Evolutionary conservation across 1,140 invertebrate species (phyloP), one percentile per base, ranked within the genome.

Genomic region (Cydia fagiglandana): DNA sequence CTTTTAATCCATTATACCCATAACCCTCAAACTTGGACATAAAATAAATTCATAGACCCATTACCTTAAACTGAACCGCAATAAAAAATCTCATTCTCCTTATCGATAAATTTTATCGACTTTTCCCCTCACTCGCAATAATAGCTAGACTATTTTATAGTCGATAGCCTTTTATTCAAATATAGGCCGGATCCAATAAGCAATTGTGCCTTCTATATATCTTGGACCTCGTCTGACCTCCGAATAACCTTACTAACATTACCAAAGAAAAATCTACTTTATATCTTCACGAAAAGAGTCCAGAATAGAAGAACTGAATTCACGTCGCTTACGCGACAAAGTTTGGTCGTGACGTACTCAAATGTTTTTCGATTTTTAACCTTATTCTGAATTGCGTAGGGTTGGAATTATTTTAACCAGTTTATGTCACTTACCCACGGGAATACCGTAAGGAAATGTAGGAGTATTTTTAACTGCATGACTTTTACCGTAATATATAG

Each of bases 21-120:
- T 24, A 61, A 61, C 56, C 56, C 56, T 61, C 56, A 24, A 61
- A 61, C 20, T 61, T 61, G 17, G 17, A 24, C 56, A 61, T 61
- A 61, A 61, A 61, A 61, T 61, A 61, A 61, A 61, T 61, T 61
- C 56, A 61, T 61, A 61, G 56, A 61, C 56, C 50, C 56, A 61
- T 61, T 61, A 61, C 56, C 56, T 61, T 61, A 61, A 61, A 61
- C 56, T 61, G 56, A 61, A 61, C 56, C 56, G 56, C 56, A 61
- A 61, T 61, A 61, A 61, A 61, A 61, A 61, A 61, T 61, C 56
- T 61, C 56, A 61, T 61, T 61, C 56, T 61, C 56, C 56, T 61
- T 61, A 61, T 61, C 56, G 56, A 61, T 61, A 61, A 61, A 61
- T 61, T 61, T 61, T 61, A 61, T 61, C 56, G 56, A 61, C 56